Evolutionary conservation across 2,888 invertebrate species (phyloP).

Genomic region (Drosophila rubida): DNA sequence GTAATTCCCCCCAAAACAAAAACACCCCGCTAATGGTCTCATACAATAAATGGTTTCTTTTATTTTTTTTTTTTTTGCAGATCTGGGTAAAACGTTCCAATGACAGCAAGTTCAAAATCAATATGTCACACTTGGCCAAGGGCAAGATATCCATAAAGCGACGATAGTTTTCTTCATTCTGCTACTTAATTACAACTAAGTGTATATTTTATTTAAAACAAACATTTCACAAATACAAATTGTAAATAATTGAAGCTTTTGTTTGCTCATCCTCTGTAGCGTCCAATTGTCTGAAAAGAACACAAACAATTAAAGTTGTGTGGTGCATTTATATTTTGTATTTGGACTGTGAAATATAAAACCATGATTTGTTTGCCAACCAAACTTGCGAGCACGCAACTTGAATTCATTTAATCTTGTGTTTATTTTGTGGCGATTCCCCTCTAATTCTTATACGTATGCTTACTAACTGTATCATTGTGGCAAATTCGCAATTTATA

Average conservation of each 20-base stretch:
- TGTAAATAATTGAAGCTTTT: constrained; percentile 35
- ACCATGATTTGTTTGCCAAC: too few species aligned
- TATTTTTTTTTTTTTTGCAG: constrained; percentile 86
- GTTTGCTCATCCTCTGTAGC: background rate
- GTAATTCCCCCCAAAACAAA: constrained; percentile 53
- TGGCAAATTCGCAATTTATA: too few species aligned
- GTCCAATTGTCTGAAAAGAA: background rate
- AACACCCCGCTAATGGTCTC: background rate
- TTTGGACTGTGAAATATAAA: too few species aligned
- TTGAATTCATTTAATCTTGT: too few species aligned
- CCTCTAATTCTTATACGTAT: too few species aligned
- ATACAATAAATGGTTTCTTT: background rate
- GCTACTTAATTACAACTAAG: constrained; percentile 1
- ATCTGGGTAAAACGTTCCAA: constrained; percentile 94
- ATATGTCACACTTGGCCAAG: constrained; percentile 92
- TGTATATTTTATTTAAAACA: constrained; percentile 24
- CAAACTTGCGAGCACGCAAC: too few species aligned
- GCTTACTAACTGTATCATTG: too few species aligned
- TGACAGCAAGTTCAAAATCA: constrained; percentile 93
- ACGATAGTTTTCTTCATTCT: constrained; percentile 83
- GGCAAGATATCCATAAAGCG: constrained; percentile 95
- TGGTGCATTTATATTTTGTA: too few species aligned
- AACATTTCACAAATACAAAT: constrained; percentile 9
- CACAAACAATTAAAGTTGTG: too few species aligned
- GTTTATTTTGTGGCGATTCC: too few species aligned